A percentile compares a stretch with the other conserved stretches of the same genome.
These are phyloP conservation scores for Athalia rosae DNA, from an alignment of 2,888 invertebrate species.

Conservation along the genomic window DNA sequence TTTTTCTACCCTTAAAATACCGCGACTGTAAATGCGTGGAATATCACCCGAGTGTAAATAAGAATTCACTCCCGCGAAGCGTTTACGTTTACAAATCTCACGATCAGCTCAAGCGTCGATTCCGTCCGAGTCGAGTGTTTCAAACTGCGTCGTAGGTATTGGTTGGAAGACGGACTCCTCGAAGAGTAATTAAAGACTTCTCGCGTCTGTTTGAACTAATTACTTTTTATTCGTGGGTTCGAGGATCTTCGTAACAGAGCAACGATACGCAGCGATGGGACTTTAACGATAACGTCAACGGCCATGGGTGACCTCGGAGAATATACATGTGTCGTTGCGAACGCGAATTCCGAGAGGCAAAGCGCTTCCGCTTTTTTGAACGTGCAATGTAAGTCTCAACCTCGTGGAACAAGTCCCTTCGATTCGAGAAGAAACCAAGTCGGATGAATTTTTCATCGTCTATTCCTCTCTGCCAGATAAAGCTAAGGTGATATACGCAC, in stretches of 20 bases:
- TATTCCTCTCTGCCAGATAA: constrained; percentile 79
- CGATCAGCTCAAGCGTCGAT: not conserved
- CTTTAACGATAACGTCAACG: constrained; percentile 85
- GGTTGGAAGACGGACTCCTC: too few species aligned
- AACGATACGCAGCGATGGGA: constrained; percentile 83
- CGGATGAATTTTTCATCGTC: not conserved
- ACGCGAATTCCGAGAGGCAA: constrained; percentile 84
- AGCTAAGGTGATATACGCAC: constrained; percentile 92
- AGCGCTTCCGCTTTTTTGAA: constrained; percentile 90
- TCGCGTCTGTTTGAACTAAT: too few species aligned
- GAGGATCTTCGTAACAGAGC: constrained; percentile 80
- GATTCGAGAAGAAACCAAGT: not conserved
- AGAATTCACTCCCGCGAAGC: too few species aligned
- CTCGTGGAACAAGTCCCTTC: not conserved
- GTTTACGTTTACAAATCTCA: not conserved
- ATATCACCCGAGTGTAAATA: not conserved
- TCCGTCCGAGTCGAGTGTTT: too few species aligned
- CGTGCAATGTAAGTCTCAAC: constrained; percentile 87
- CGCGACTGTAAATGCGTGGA: not conserved
- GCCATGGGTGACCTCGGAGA: constrained; percentile 90
- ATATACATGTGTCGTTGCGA: constrained; percentile 90
- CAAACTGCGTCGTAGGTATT: too few species aligned
- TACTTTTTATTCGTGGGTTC: constrained; percentile 56
- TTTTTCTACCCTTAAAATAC: constrained; percentile 1
- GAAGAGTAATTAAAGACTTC: too few species aligned